Conservation (phyloP, 2,113 vertebrate genomes). For the Phaethornis superciliosus region DNA sequence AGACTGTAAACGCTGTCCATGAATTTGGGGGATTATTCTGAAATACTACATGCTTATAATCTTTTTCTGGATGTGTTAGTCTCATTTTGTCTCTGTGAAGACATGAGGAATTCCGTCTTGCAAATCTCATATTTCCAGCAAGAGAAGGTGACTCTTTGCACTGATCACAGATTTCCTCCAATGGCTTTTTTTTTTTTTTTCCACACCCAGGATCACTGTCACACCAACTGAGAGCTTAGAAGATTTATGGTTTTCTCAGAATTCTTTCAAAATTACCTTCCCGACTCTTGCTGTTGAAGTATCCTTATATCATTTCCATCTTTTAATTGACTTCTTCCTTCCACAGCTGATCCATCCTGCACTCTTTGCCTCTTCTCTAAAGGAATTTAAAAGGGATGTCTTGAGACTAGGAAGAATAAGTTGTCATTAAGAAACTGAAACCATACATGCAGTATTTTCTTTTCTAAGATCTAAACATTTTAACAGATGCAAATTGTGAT, state of each 20-base stretch:
- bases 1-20: background rate
- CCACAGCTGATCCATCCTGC: background rate
- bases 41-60: background rate
- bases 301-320: background rate
- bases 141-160: background rate
- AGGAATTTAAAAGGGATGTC: background rate
- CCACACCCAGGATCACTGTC: background rate
- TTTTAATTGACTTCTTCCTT: background rate
- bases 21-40: background rate
- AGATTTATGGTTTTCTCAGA: background rate
- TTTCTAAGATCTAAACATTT: too few relatives aligned
- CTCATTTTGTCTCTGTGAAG: background rate
- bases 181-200: background rate
- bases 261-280: background rate
- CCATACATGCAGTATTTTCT: too few relatives aligned
- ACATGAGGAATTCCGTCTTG: background rate
- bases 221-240: background rate
- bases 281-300: background rate
- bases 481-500: too few relatives aligned
- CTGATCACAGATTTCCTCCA: background rate
- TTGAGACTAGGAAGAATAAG: too few relatives aligned
- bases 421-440: too few relatives aligned
- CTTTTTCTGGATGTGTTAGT: background rate
- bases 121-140: background rate
- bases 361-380: background rate